A percentile compares a stretch with the other conserved stretches of the same genome.
These are phyloP conservation scores for Drosophila mercatorum DNA, from an alignment of 2,888 invertebrate genomes.

Conservation along the genomic window DNA sequence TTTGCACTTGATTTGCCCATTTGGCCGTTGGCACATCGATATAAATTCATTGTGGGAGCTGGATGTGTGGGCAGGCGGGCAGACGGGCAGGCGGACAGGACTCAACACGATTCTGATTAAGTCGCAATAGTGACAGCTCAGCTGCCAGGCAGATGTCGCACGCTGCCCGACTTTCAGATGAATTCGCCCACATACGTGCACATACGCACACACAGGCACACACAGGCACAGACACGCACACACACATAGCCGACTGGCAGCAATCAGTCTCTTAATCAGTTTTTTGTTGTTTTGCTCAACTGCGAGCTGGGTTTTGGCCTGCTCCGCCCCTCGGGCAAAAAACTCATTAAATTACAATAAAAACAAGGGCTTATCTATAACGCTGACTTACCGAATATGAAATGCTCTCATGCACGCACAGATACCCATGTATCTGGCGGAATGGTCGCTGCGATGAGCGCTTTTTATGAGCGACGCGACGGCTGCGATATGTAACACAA, in stretches of 20 bases:
- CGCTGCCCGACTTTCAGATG: conserved; percentile 15
- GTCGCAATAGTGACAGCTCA: conserved; percentile 56
- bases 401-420: conserved; percentile 2
- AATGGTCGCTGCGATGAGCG: background rate
- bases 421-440: background rate
- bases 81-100: background rate
- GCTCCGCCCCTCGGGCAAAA: conserved; percentile 29
- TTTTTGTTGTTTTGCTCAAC: conserved; percentile 14
- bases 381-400: background rate
- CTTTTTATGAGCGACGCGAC: background rate
- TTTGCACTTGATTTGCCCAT: conserved; percentile 41
- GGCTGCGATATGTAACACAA: background rate
- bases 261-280: conserved; percentile 26
- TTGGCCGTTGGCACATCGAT: conserved; percentile 26
- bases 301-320: conserved; percentile 13
- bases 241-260: background rate
- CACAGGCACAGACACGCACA: background rate
- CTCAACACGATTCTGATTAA: conserved; percentile 60
- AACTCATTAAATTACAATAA: conserved; percentile 74
- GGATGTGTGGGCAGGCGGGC: background rate
- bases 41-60: conserved; percentile 16
- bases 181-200: background rate
- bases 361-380: conserved; percentile 13
- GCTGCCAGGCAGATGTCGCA: conserved; percentile 28
- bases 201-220: background rate